Conservation (phyloP, 2,113 vertebrate genomes). For the Craseonycteris thonglongyai region DNA sequence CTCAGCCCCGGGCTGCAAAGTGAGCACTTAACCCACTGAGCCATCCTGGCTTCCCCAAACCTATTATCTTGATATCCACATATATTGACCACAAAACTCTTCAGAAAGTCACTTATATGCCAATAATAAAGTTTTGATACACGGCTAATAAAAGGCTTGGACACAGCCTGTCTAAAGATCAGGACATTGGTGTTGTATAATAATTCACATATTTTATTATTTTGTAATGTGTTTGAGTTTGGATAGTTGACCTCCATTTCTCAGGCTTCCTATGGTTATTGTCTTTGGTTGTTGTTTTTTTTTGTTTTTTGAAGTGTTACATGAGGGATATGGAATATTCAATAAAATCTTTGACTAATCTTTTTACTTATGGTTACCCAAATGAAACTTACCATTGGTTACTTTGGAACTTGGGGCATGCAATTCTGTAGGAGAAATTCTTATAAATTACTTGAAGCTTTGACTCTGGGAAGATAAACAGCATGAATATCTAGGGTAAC, state of each 20-base stretch:
- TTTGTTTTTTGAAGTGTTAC: neutral
- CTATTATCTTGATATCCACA: neutral
- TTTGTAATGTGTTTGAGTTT: neutral
- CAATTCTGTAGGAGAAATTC: constrained; percentile 39
- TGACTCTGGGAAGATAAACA: constrained; percentile 49
- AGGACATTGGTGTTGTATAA: neutral
- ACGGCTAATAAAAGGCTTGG: neutral
- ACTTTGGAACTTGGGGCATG: neutral
- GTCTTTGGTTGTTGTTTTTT: neutral
- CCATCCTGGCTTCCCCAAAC: too few species aligned
- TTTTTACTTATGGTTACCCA: neutral
- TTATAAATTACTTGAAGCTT: constrained; percentile 39
- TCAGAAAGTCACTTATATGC: neutral
- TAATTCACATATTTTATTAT: constrained; percentile 18
- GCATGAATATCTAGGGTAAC: neutral
- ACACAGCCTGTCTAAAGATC: neutral
- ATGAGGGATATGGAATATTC: neutral
- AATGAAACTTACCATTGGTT: neutral
- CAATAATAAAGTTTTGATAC: neutral
- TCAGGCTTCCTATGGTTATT: neutral
- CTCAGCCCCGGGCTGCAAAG: too few species aligned
- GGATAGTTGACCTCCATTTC: neutral
- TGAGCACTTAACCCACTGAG: too few species aligned
- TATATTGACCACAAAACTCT: neutral
- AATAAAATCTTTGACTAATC: neutral